Evolutionary conservation across 1,140 invertebrate genomes (phyloP).

Genomic region (Temnothorax curvispinosus): DNA sequence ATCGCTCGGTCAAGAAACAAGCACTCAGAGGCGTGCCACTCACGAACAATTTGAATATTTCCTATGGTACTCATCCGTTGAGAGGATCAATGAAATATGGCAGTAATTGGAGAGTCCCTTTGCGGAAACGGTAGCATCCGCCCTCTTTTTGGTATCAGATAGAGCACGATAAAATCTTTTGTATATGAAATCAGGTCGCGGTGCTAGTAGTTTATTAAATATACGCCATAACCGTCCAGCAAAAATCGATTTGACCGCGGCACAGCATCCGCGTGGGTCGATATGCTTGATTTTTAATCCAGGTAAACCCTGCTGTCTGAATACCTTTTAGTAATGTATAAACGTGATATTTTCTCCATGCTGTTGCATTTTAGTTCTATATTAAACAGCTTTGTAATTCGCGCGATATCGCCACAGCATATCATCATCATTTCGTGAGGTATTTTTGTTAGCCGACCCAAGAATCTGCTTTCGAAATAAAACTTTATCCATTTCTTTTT

Average conservation of each 20-base stretch:
- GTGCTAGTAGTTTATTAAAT: constrained; percentile 53
- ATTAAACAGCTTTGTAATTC: constrained; percentile 21
- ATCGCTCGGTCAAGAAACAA: constrained; percentile 44
- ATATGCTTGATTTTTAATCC: constrained; percentile 39
- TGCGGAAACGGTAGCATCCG: constrained; percentile 15
- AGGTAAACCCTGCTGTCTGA: background rate
- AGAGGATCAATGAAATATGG: constrained; percentile 57
- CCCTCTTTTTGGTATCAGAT: constrained; percentile 5
- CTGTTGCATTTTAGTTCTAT: constrained; percentile 8
- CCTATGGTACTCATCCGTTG: constrained; percentile 35
- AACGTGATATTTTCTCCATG: background rate
- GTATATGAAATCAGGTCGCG: constrained; percentile 25
- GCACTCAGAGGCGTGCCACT: constrained; percentile 29
- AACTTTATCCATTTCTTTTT: constrained; percentile 6
- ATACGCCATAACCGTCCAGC: background rate
- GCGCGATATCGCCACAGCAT: background rate
- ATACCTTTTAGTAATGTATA: background rate
- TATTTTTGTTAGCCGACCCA: background rate
- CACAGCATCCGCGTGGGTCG: background rate
- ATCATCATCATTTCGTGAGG: background rate
- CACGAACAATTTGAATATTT: constrained; percentile 57
- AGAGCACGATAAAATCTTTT: constrained; percentile 41
- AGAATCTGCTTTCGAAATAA: constrained; percentile 4
- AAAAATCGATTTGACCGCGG: constrained; percentile 25
- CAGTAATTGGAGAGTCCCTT: constrained; percentile 57